Evolutionary conservation across 2,797 vertebrate genomes (phyloP).

Genomic region (Siniperca obscura): DNA sequence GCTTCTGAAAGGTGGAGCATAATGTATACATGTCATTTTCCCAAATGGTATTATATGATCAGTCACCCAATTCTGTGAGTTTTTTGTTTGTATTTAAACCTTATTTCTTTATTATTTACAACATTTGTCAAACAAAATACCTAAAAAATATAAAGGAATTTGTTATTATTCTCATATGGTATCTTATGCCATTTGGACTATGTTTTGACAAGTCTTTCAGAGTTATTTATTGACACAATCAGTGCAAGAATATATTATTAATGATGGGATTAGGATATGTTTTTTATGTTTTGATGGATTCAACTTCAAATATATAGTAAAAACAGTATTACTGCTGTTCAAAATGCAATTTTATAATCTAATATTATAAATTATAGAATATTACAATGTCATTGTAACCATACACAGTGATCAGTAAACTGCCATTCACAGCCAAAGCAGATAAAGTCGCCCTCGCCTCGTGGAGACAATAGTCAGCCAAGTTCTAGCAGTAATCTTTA

Average conservation of each 20-base stretch:
- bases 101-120: not conserved
- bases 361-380: not conserved
- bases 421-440: not conserved
- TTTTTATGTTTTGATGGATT: not conserved
- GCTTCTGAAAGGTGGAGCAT: not conserved
- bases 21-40: not conserved
- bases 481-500: not conserved
- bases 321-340: not conserved
- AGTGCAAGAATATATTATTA: not conserved
- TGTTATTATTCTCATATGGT: not conserved
- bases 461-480: not conserved
- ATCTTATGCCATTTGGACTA: not conserved
- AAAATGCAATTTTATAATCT: not conserved
- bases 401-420: not conserved
- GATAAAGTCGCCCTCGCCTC: not conserved
- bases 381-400: constrained; percentile 1
- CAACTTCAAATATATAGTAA: not conserved
- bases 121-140: too few species aligned
- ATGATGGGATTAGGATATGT: not conserved
- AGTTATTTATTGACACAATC: not conserved
- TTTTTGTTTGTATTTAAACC: not conserved
- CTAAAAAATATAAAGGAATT: too few species aligned
- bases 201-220: not conserved
- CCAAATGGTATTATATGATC: not conserved
- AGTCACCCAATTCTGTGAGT: not conserved